Conservation (phyloP, 2,797 vertebrate genomes). For the Notamacropus eugenii region DNA sequence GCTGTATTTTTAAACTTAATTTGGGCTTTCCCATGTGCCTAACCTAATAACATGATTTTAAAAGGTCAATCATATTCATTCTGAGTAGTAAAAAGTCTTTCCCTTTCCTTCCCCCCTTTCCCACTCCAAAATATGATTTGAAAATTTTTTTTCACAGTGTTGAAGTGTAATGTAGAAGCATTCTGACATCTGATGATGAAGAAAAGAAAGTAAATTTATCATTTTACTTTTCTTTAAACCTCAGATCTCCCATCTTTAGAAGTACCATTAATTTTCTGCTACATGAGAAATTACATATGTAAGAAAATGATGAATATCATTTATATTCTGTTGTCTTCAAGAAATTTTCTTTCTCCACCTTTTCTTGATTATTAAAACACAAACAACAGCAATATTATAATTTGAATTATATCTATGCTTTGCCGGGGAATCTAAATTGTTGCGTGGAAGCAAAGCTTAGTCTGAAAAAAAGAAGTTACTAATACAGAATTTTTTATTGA, state of each 20-base stretch:
- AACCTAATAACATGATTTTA: background rate
- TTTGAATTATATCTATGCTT: constrained; percentile 62
- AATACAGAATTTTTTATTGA: constrained; percentile 56
- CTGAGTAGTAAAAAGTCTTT: background rate
- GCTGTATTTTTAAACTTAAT: background rate
- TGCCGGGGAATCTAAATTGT: constrained; percentile 57
- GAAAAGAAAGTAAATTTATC: constrained; percentile 52
- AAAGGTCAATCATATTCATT: background rate
- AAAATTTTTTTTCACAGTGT: constrained; percentile 1
- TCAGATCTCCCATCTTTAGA: constrained; percentile 40
- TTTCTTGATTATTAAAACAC: constrained; percentile 67
- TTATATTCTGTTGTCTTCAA: constrained; percentile 55
- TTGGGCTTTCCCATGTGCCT: background rate
- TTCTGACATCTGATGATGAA: background rate
- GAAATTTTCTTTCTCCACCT: constrained; percentile 58
- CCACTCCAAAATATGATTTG: background rate
- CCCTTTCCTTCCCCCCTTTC: background rate
- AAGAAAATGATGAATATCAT: constrained; percentile 69
- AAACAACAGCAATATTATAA: constrained; percentile 59
- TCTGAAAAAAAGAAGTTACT: constrained; percentile 52
- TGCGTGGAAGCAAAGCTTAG: constrained; percentile 48
- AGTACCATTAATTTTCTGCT: constrained; percentile 62
- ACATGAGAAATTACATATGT: constrained; percentile 70
- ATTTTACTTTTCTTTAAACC: constrained; percentile 28
- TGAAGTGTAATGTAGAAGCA: constrained; percentile 20